Base-by-base conservation (phyloP, 2,113 vertebrate genomes). In the Tiliqua scincoides region DNA sequence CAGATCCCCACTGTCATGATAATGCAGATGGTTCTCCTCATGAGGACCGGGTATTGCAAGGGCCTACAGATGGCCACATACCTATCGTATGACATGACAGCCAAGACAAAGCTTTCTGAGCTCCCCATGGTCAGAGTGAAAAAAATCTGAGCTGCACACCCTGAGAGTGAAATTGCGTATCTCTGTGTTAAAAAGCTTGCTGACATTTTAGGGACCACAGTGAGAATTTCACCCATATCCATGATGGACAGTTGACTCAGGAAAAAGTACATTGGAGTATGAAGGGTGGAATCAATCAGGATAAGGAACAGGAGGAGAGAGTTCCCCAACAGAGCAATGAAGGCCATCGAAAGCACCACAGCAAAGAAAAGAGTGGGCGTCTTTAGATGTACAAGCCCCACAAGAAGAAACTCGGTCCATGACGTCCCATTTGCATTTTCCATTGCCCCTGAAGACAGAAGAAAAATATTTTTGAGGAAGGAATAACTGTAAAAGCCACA, bases 191-290 rank as follows among this genome's bases (percentile, higher is more conserved):
- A 80, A n/a, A 94, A 84, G 61, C 89, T 87, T 17, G 72, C 83
- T 20, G 91, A 82, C 88, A 92, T 91, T 84, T 92, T 91, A 25
- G 91, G 89, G 48, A 91, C 83, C 0, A 89, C 91, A 30, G 91
- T 73, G 27, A 91, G 91, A 62, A 93, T 80, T 32, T 90, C 92
- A 12, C 90, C 21, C 1, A 82, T 87, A 37, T 91, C 92, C 89
- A 90, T 87, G 73, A 88, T 17, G 54, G 92, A 90, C 14, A 94
- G 84, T 5, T 93, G 91, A n/a, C 89, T 87, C 12, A 94, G 88
- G 79, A 91, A 79, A 63, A 91, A 91, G 37, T 92, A 90, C 92
- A 92, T 92, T 2, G 93, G 89, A 0, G 82, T 90, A 71, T 89
- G 88, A 3, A 94, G 92, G 4, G 0, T 30, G 12, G 85, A 68